phyloP scores from a whole-genome alignment of 1,140 invertebrate species.

The Diabrotica virgifera region DNA sequence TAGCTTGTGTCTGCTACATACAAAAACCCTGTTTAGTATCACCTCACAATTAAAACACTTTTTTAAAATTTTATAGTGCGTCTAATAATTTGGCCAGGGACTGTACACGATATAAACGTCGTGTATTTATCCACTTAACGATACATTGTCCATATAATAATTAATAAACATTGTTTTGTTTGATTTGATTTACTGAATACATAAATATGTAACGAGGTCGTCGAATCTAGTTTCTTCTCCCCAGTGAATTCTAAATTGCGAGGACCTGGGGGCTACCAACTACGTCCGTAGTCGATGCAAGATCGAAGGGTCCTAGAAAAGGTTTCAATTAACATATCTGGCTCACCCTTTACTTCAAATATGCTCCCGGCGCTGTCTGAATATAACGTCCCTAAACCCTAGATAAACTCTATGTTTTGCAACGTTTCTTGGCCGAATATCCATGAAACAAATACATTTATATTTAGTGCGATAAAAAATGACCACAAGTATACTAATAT shows the following conservation, averaged over 20 bases:
- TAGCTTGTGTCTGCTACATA: no score
- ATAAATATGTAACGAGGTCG: slow-evolving; percentile 11
- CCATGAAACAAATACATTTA: no score
- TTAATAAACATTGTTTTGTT: slow-evolving; percentile 8
- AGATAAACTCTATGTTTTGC: neutral
- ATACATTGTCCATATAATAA: neutral
- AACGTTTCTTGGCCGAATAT: no score
- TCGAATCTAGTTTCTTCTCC: neutral
- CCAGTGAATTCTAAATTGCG: slow-evolving; percentile 1
- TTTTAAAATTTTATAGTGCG: no score
- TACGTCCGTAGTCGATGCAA: neutral
- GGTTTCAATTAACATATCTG: slow-evolving; percentile 5
- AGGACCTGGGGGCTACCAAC: neutral
- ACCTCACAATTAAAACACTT: no score
- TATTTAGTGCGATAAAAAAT: no score
- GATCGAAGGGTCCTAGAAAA: slow-evolving; percentile 5
- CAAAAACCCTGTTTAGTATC: no score
- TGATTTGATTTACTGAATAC: slow-evolving; percentile 9
- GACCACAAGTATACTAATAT: no score
- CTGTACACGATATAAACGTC: no score
- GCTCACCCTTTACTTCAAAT: neutral
- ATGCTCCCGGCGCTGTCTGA: neutral
- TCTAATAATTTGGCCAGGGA: no score
- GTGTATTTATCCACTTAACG: no score
- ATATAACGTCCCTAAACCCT: neutral